Evolutionary conservation across 2,113 vertebrate genomes (phyloP).

Genomic region (Uria lomvia): DNA sequence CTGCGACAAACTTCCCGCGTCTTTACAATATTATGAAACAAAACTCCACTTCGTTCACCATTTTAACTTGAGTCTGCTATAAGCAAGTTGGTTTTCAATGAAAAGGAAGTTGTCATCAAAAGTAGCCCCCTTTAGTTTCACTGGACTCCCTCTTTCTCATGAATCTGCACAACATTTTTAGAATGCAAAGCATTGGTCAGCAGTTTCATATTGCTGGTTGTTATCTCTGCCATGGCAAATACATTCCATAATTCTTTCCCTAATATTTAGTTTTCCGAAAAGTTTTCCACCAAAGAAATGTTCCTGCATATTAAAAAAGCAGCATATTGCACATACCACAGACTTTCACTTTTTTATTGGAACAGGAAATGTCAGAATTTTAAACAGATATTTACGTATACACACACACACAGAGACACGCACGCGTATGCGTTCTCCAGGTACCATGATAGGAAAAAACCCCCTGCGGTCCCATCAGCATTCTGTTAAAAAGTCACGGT

Average conservation of each 20-base stretch:
- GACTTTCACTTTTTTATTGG: neutral
- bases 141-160: neutral
- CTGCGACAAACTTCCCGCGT: neutral
- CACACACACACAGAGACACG: neutral
- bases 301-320: neutral
- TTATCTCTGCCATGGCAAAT: constrained; percentile 11
- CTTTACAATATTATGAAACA: neutral
- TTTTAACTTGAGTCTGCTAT: neutral
- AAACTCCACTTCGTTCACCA: neutral
- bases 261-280: constrained; percentile 43
- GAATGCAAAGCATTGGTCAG: neutral
- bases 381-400: neutral
- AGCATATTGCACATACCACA: neutral
- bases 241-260: constrained; percentile 23
- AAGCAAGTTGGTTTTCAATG: neutral
- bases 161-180: neutral
- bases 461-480: neutral
- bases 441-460: neutral
- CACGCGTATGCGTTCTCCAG: neutral
- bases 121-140: neutral
- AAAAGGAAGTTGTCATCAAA: neutral
- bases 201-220: neutral
- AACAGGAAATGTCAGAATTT: neutral
- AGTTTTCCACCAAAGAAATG: constrained; percentile 43
- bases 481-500: neutral